These are phyloP conservation scores for Lathronympha strigana DNA, from an alignment of 2,888 invertebrate genomes.

Conservation along the genomic window DNA sequence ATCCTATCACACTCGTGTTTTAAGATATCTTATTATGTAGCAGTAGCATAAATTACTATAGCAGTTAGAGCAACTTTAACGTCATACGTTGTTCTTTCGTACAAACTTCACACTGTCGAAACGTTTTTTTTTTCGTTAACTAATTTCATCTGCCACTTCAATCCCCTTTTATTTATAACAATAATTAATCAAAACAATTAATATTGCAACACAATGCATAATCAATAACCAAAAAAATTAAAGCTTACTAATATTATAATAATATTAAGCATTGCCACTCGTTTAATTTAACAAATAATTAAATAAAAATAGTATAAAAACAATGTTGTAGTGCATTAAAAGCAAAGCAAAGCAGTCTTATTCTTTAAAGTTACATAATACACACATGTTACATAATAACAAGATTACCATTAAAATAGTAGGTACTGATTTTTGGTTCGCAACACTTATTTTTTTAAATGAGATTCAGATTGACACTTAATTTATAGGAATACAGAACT, in stretches of 20 bases:
- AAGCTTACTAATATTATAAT: slow-evolving; percentile 23
- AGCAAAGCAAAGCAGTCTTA: slow-evolving; percentile 36
- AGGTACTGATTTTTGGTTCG: background rate
- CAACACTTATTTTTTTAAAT: slow-evolving; percentile 5
- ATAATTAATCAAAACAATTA: background rate
- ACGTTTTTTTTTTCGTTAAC: background rate
- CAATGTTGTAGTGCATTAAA: slow-evolving; percentile 9
- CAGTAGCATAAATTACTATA: no score
- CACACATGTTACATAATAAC: no score
- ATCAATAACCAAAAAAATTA: slow-evolving; percentile 29
- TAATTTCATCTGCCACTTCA: no score
- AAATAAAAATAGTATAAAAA: background rate
- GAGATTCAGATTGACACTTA: slow-evolving; percentile 5
- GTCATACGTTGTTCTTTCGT: no score
- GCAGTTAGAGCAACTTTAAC: no score
- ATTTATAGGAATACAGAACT: background rate
- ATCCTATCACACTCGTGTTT: no score
- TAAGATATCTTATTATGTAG: no score
- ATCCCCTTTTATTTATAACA: background rate
- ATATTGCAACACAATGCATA: slow-evolving; percentile 34
- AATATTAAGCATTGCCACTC: slow-evolving; percentile 36
- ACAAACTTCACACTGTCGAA: no score
- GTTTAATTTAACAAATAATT: no score
- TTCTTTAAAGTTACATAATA: no score
- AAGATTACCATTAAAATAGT: background rate